Conservation (phyloP, 2,888 invertebrate genomes). For the Rhingia campestris region DNA sequence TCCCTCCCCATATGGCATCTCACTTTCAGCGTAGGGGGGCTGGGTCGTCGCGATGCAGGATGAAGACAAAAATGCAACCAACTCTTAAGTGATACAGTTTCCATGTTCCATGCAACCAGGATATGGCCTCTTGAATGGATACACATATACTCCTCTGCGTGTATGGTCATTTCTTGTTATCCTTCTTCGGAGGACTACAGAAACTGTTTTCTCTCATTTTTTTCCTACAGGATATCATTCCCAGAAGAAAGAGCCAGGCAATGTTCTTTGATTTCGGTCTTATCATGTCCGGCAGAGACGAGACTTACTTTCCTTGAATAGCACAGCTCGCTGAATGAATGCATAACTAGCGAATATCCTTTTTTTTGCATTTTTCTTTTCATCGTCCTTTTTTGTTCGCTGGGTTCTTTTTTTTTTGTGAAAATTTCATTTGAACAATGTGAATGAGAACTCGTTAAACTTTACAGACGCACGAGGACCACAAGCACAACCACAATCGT, state of each 20-base stretch:
- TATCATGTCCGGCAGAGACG: constrained; percentile 53
- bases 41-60: not conserved
- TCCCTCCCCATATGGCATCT: constrained; percentile 25
- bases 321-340: constrained; percentile 48
- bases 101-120: constrained; percentile 52
- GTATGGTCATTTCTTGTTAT: constrained; percentile 65
- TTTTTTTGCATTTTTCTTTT: constrained; percentile 5
- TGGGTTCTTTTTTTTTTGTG: constrained; percentile 7
- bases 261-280: constrained; percentile 49
- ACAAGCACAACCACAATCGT: constrained; percentile 8
- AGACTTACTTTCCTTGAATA: constrained; percentile 52
- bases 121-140: constrained; percentile 42
- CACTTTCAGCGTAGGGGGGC: constrained; percentile 28
- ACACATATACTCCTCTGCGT: constrained; percentile 30
- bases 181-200: constrained; percentile 38
- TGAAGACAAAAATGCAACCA: constrained; percentile 22
- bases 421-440: constrained; percentile 47
- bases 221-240: constrained; percentile 39
- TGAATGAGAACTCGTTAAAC: constrained; percentile 64
- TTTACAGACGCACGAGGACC: constrained; percentile 44
- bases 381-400: constrained; percentile 18
- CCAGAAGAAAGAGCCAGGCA: constrained; percentile 17
- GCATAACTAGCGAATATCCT: constrained; percentile 56
- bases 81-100: constrained; percentile 56
- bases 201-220: not conserved